Percentiles rank a stretch among this genome's conserved stretches.
These are phyloP conservation scores for Goniozus legneri DNA, from an alignment of 1,140 invertebrate genomes.

Conservation along the genomic window DNA sequence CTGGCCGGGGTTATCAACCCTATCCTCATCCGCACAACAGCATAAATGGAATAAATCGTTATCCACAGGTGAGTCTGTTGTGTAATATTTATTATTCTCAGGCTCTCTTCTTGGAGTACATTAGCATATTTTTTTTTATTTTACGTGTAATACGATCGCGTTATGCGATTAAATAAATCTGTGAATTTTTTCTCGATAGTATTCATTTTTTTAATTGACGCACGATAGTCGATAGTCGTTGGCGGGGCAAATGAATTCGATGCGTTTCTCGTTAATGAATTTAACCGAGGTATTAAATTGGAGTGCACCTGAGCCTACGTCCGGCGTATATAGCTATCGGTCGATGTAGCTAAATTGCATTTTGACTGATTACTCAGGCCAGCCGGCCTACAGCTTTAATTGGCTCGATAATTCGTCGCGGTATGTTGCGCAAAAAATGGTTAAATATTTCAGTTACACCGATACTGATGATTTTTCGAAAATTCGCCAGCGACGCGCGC, in stretches of 20 bases:
- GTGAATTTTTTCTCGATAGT: too few species aligned
- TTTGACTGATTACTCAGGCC: constrained; percentile 49
- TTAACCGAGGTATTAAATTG: constrained; percentile 49
- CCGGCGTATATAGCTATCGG: constrained; percentile 37
- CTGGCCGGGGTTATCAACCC: constrained; percentile 81
- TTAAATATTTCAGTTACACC: too few species aligned
- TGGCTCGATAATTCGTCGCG: constrained; percentile 43
- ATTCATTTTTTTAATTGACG: too few species aligned
- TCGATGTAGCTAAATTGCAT: constrained; percentile 51
- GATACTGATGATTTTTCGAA: too few species aligned
- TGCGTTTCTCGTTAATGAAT: constrained; percentile 50
- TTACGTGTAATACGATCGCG: too few species aligned
- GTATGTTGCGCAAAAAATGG: too few species aligned
- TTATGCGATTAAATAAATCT: too few species aligned
- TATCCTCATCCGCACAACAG: constrained; percentile 79
- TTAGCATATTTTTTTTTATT: too few species aligned
- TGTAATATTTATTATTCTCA: too few species aligned
- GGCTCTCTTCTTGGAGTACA: too few species aligned
- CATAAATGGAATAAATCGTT: constrained; percentile 88
- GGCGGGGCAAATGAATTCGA: constrained; percentile 38
- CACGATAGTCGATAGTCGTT: too few species aligned
- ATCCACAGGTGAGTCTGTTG: constrained; percentile 74
- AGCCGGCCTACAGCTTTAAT: constrained; percentile 47
- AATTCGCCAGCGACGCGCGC: too few species aligned
- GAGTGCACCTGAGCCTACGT: constrained; percentile 43